Conservation (phyloP, 2,888 invertebrate genomes). For the Argyra leucocephala region DNA sequence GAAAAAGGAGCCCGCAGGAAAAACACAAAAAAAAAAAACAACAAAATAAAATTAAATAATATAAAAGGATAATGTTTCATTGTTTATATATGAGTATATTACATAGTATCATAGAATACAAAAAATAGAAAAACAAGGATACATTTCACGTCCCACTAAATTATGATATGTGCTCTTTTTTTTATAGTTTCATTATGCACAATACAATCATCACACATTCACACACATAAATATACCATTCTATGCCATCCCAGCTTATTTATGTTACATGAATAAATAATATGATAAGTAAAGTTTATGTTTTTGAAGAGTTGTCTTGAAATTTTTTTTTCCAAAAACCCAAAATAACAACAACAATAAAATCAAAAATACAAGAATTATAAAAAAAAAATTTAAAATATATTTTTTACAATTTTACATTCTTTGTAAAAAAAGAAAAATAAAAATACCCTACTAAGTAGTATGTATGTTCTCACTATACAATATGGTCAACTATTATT, state of each 20-base stretch:
- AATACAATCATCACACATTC: neutral
- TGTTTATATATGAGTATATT: no score
- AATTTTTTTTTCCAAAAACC: no score
- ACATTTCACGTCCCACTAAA: neutral
- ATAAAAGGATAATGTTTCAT: no score
- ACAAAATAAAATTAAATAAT: neutral
- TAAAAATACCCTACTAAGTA: no score
- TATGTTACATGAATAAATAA: neutral
- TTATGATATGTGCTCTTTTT: neutral
- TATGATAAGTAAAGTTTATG: neutral
- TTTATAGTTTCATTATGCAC: neutral
- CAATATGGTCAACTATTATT: no score
- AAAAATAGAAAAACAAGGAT: neutral
- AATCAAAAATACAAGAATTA: no score
- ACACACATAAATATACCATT: neutral
- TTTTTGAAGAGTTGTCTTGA: neutral
- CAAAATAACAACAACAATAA: no score
- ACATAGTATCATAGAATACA: neutral
- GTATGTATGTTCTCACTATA: no score
- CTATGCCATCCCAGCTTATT: neutral
- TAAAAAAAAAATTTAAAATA: no score
- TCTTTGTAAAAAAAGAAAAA: no score
- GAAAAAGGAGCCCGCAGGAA: neutral
- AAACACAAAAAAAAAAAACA: neutral
- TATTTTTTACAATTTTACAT: no score